phyloP scores from a whole-genome alignment of 2,888 invertebrate species.

The Mythimna impura region DNA sequence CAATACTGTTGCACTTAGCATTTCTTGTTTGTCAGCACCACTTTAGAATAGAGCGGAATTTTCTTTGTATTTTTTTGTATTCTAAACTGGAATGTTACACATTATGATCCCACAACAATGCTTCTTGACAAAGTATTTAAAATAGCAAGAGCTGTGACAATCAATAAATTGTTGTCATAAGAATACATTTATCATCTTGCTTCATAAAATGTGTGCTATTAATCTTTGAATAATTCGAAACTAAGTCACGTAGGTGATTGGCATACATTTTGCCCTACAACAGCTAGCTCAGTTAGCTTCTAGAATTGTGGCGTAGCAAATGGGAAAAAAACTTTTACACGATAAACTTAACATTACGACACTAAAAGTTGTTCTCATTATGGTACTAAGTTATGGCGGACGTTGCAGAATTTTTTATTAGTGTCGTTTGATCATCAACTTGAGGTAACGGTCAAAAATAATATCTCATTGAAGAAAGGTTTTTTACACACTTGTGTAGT shows the following conservation, averaged over 20 bases:
- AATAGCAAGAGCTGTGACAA: not conserved
- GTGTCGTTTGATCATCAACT: constrained; percentile 13
- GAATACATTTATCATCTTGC: constrained; percentile 25
- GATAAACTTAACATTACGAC: constrained; percentile 22
- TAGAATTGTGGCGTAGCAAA: constrained; percentile 24
- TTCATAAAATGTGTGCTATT: constrained; percentile 8
- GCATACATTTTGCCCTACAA: constrained; percentile 5
- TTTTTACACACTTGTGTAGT: not conserved
- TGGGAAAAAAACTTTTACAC: constrained; percentile 44
- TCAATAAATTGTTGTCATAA: constrained; percentile 28
- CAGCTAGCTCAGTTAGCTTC: constrained; percentile 7
- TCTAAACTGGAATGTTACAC: constrained; percentile 1
- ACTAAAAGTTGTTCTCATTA: constrained; percentile 25
- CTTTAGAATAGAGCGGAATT: not conserved
- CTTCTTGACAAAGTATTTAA: constrained; percentile 4
- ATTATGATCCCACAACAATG: constrained; percentile 2
- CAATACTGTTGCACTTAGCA: constrained; percentile 1
- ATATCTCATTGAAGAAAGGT: not conserved
- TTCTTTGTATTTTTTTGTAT: not conserved
- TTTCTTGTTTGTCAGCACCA: constrained; percentile 6
- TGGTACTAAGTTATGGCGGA: constrained; percentile 24
- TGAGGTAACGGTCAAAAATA: constrained; percentile 13
- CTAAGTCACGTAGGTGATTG: constrained; percentile 44
- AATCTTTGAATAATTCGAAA: constrained; percentile 29
- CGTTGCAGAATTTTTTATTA: constrained; percentile 31